Percentiles rank a stretch among this genome's conserved stretches.
Conservation (phyloP, 2,113 vertebrate species). For the Merops nubicus region DNA sequence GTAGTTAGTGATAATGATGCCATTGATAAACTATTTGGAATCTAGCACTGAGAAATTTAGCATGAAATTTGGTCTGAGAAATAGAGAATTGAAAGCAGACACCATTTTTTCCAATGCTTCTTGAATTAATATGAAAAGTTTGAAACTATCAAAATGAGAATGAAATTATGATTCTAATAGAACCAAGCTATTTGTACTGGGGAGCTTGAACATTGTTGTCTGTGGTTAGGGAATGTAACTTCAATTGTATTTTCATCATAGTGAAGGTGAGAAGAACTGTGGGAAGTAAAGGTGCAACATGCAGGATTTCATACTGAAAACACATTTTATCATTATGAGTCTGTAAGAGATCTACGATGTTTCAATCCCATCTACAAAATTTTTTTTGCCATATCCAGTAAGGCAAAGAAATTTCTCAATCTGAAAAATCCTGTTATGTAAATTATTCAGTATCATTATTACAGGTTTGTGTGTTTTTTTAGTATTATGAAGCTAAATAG, state of each 20-base stretch:
- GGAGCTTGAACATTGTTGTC: not conserved
- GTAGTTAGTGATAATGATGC: not conserved
- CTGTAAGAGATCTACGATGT: not conserved
- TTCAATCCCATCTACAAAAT: not conserved
- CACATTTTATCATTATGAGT: not conserved
- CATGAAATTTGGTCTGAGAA: not conserved
- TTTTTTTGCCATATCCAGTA: rapidly evolving
- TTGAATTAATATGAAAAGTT: not conserved
- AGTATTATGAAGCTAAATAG: not conserved
- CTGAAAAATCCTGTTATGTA: not conserved
- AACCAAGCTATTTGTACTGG: not conserved
- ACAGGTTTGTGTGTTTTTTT: rapidly evolving
- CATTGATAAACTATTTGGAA: slow-evolving; percentile 30
- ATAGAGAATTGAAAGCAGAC: not conserved
- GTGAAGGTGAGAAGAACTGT: not conserved
- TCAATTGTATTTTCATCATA: not conserved
- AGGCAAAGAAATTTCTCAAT: not conserved
- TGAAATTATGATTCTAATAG: not conserved
- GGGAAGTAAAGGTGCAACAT: not conserved
- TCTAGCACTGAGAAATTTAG: not conserved
- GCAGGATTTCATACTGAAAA: not conserved
- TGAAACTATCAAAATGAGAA: not conserved
- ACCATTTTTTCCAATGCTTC: not conserved
- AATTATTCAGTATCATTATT: not conserved
- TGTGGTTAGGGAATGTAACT: not conserved